A percentile compares a stretch with the other conserved stretches of the same genome.
These are phyloP conservation scores for Patagioenas fasciata DNA, from an alignment of 2,113 vertebrate genomes.

Conservation along the genomic window DNA sequence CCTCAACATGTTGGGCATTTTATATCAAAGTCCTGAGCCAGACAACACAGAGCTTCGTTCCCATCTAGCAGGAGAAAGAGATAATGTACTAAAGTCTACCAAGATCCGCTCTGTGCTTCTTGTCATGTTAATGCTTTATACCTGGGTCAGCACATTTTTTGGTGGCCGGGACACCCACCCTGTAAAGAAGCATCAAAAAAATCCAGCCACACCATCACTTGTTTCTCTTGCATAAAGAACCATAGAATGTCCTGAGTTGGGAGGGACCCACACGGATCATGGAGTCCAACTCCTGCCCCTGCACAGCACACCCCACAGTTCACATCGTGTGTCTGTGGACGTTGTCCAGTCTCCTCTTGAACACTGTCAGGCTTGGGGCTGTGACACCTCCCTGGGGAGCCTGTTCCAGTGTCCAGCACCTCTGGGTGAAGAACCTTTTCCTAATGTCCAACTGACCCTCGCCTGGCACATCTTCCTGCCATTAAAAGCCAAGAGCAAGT, in stretches of 20 bases:
- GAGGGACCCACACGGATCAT: too few relatives aligned
- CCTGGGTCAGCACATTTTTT: not conserved
- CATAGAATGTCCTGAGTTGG: too few relatives aligned
- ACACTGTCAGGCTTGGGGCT: too few relatives aligned
- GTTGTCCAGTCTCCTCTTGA: too few relatives aligned
- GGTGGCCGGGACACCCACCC: not conserved
- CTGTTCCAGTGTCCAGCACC: too few relatives aligned
- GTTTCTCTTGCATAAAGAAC: not conserved
- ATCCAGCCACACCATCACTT: not conserved
- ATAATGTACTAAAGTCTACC: not conserved
- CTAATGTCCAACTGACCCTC: too few relatives aligned
- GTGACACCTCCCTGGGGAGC: too few relatives aligned
- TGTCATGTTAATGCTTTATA: not conserved
- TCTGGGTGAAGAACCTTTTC: too few relatives aligned
- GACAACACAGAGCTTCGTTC: fast-evolving
- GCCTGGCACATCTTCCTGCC: too few relatives aligned
- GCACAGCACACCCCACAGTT: too few relatives aligned
- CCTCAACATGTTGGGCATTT: not conserved
- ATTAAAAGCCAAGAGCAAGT: not conserved
- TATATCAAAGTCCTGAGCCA: not conserved
- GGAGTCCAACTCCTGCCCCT: too few relatives aligned
- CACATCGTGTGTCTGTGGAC: too few relatives aligned
- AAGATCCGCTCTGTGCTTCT: not conserved
- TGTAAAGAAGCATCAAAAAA: not conserved
- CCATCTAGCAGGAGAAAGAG: not conserved